These are phyloP conservation scores for Sebastes hopkinsi DNA, from an alignment of 2,797 vertebrate genomes.

Conservation along the genomic window DNA sequence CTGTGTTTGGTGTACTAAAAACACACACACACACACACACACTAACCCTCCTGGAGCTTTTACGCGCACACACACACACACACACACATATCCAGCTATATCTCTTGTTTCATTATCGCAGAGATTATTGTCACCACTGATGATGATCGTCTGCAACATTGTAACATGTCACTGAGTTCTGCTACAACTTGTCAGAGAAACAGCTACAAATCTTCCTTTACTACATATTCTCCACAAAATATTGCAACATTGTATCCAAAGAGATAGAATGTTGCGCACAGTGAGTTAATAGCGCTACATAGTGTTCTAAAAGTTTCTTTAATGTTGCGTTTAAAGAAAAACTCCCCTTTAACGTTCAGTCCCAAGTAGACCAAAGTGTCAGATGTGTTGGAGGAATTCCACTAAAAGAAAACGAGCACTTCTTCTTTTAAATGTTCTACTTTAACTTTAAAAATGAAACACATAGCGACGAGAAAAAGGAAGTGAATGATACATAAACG, in stretches of 20 bases:
- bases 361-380: constrained; percentile 55
- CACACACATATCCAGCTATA: too few species aligned
- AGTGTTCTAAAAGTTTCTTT: not conserved
- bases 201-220: too few species aligned
- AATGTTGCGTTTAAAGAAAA: constrained; percentile 7
- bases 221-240: not conserved
- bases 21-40: too few species aligned
- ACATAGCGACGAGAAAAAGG: not conserved
- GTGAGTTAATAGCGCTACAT: not conserved
- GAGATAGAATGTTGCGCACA: too few species aligned
- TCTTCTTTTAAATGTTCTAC: not conserved
- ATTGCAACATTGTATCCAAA: not conserved
- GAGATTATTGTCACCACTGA: too few species aligned
- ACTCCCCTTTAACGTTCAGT: constrained; percentile 36
- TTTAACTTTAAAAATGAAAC: constrained; percentile 7
- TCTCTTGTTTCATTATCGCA: too few species aligned
- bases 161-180: too few species aligned
- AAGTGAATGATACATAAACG: not conserved
- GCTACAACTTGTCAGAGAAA: too few species aligned
- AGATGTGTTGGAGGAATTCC: constrained; percentile 65
- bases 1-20: not conserved
- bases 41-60: not conserved
- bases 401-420: constrained; percentile 40
- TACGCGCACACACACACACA: not conserved
- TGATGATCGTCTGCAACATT: too few species aligned